phyloP scores from a whole-genome alignment of 1,140 invertebrate species.

The Caenorhabditis briggsae region DNA sequence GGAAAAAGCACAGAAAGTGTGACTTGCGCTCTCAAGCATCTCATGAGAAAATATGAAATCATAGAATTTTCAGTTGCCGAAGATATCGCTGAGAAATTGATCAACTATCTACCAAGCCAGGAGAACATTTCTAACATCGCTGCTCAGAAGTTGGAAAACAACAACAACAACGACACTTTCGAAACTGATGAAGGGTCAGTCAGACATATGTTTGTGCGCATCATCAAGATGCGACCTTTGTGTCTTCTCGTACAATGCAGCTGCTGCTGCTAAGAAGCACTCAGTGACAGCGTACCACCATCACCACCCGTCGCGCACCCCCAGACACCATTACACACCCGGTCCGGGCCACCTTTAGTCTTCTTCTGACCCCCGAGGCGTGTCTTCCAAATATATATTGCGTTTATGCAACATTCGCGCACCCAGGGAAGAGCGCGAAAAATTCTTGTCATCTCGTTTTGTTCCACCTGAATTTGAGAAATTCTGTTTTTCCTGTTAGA shows the following conservation, averaged over 20 bases:
- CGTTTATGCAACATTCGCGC: not conserved
- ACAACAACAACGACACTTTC: constrained; percentile 32
- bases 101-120: not conserved
- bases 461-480: not conserved
- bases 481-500: not conserved
- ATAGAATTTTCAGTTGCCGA: not conserved
- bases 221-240: constrained; percentile 38
- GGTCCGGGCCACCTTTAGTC: constrained; percentile 1
- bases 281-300: not conserved
- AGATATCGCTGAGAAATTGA: not conserved
- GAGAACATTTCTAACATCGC: constrained; percentile 1
- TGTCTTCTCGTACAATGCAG: not conserved
- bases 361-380: not conserved
- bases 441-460: not conserved
- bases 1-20: not conserved
- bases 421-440: not conserved
- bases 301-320: constrained; percentile 48
- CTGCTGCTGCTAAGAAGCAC: constrained; percentile 23
- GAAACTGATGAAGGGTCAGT: constrained; percentile 17
- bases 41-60: not conserved
- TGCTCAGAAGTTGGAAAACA: not conserved
- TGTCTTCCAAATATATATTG: not conserved
- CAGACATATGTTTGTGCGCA: constrained; percentile 22
- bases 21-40: not conserved
- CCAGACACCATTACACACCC: constrained; percentile 11